phyloP scores from a whole-genome alignment of 2,113 vertebrate genomes.

The Poicephalus gulielmi region DNA sequence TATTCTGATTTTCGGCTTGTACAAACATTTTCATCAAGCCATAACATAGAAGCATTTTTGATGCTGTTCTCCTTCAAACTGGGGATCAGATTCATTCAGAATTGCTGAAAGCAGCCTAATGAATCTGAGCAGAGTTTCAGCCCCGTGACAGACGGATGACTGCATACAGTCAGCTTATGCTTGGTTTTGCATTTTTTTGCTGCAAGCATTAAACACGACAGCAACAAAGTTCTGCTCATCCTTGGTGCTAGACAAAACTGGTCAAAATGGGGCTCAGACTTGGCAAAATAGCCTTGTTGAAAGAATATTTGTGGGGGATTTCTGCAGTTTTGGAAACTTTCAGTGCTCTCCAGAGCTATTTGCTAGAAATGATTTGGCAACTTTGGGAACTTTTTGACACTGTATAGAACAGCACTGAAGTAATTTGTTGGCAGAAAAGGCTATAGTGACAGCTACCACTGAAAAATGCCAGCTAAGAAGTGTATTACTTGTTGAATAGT shows the following conservation, averaged over 20 bases:
- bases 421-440: constrained; percentile 9
- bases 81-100: constrained; percentile 26
- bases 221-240: not conserved
- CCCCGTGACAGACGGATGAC: constrained; percentile 5
- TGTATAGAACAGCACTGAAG: not conserved
- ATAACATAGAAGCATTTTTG: not conserved
- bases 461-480: constrained; percentile 8
- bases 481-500: not conserved
- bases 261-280: not conserved
- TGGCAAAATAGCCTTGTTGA: not conserved
- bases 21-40: constrained; percentile 52
- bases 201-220: not conserved
- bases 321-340: not conserved
- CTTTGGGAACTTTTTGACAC: not conserved
- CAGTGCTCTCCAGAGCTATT: not conserved
- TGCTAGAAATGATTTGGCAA: not conserved
- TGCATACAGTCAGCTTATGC: constrained; percentile 13
- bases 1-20: constrained; percentile 5
- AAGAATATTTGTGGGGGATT: not conserved
- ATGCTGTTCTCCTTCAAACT: constrained; percentile 15
- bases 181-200: not conserved
- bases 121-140: constrained; percentile 33
- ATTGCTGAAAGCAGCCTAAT: constrained; percentile 42
- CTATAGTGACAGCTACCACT: not conserved
- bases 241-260: not conserved